Evolutionary conservation across 2,113 vertebrate genomes (phyloP).

Genomic region (Cynocephalus volans): DNA sequence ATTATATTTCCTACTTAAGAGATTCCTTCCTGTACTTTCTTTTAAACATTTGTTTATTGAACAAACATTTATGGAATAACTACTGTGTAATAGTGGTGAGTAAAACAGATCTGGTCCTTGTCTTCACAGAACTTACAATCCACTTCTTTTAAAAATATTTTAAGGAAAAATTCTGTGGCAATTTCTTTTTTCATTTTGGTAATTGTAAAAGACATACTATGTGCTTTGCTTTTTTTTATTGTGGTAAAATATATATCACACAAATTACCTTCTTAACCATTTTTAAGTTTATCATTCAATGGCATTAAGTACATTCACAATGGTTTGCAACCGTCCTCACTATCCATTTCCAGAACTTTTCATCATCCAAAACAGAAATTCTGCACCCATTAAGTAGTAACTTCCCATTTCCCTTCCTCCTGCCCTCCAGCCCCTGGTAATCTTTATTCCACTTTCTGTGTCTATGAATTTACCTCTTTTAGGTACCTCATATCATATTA

Average conservation of each 20-base stretch:
- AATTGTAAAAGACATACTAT: not conserved
- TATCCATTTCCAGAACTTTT: not conserved
- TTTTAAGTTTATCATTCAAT: not conserved
- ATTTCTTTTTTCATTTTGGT: not conserved
- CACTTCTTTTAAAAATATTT: constrained; percentile 29
- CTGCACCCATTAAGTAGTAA: not conserved
- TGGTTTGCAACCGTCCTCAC: not conserved
- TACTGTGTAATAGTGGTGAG: not conserved
- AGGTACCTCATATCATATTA: not conserved
- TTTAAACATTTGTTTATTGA: not conserved
- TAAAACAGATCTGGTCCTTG: not conserved
- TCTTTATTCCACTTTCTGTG: not conserved
- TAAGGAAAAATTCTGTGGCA: not conserved
- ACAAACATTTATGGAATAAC: not conserved
- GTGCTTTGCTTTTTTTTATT: constrained; percentile 14
- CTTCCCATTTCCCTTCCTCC: not conserved
- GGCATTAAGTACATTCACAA: not conserved
- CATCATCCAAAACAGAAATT: not conserved
- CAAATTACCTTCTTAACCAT: not conserved
- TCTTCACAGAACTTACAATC: constrained; percentile 22
- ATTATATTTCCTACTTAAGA: not conserved
- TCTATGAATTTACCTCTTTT: not conserved
- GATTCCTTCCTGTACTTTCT: not conserved
- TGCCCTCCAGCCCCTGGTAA: not conserved
- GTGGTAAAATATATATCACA: not conserved